phyloP scores from a whole-genome alignment of 2,797 vertebrate genomes.

The Hipposideros larvatus region DNA sequence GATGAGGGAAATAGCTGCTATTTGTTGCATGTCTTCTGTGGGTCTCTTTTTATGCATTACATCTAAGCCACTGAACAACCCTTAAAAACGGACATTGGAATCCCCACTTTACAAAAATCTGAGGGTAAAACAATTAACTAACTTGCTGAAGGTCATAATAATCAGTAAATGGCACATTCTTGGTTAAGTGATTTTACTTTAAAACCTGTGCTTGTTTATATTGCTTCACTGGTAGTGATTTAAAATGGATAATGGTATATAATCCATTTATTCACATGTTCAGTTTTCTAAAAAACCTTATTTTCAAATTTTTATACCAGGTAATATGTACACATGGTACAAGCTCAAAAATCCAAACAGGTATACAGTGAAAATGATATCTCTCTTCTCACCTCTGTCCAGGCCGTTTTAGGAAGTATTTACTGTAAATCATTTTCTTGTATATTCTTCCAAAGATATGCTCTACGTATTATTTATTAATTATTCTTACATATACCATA shows the following conservation, averaged over 20 bases:
- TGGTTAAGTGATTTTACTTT: background rate
- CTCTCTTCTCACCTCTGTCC: background rate
- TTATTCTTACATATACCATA: background rate
- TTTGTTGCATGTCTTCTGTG: background rate
- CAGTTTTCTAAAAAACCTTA: background rate
- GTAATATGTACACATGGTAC: background rate
- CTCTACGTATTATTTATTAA: background rate
- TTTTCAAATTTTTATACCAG: background rate
- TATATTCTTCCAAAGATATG: background rate
- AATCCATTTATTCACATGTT: background rate
- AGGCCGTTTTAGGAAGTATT: background rate
- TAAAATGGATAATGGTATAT: background rate
- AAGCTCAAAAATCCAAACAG: background rate
- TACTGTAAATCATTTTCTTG: background rate
- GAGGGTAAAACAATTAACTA: background rate
- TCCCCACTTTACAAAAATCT: background rate
- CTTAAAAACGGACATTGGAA: background rate
- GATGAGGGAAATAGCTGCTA: background rate
- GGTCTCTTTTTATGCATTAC: background rate
- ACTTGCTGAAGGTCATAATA: background rate
- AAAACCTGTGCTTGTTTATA: background rate
- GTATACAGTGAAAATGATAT: background rate
- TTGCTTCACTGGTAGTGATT: background rate
- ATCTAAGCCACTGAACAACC: background rate
- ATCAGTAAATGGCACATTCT: background rate